phyloP scores from a whole-genome alignment of 2,888 invertebrate species.

The Sarcophaga caerulescens region DNA sequence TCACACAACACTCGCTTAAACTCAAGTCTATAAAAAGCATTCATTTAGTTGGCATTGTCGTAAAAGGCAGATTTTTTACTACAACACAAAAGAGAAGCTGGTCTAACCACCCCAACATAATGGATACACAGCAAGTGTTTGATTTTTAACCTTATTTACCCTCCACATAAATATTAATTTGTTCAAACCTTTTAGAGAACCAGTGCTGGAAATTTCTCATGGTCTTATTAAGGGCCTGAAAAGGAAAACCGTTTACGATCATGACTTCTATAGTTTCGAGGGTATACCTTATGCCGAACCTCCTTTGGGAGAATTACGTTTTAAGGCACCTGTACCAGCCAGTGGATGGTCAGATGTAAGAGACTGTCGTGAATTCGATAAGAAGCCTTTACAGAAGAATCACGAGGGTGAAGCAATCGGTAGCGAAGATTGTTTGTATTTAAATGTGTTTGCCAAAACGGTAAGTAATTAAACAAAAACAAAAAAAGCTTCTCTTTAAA shows the following conservation, averaged over 20 bases:
- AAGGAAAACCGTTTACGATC: conserved; percentile 77
- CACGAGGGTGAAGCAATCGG: conserved; percentile 80
- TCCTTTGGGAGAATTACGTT: conserved; percentile 77
- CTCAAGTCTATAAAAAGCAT: not conserved
- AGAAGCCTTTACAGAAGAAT: conserved; percentile 78
- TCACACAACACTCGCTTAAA: conserved; percentile 7
- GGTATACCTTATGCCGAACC: conserved; percentile 79
- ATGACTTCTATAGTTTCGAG: conserved; percentile 78
- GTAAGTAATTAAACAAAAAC: conserved; percentile 56
- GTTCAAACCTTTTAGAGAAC: conserved; percentile 30
- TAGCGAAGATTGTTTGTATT: conserved; percentile 81
- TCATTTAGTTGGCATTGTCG: not conserved
- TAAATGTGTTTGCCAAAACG: conserved; percentile 79
- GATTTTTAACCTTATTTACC: not conserved
- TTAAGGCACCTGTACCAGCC: conserved; percentile 81
- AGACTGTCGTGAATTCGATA: conserved; percentile 79
- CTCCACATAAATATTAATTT: not conserved
- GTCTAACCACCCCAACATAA: not conserved
- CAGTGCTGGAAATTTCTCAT: conserved; percentile 69
- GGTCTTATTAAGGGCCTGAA: conserved; percentile 78
- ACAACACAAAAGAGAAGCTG: conserved; percentile 8
- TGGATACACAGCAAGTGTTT: conserved; percentile 51
- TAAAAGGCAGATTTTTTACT: not conserved
- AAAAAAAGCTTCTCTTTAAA: too few species aligned
- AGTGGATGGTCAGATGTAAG: conserved; percentile 80